Evolutionary conservation across 2,888 invertebrate genomes (phyloP).

Genomic region (Scaptomyza tumidula): DNA sequence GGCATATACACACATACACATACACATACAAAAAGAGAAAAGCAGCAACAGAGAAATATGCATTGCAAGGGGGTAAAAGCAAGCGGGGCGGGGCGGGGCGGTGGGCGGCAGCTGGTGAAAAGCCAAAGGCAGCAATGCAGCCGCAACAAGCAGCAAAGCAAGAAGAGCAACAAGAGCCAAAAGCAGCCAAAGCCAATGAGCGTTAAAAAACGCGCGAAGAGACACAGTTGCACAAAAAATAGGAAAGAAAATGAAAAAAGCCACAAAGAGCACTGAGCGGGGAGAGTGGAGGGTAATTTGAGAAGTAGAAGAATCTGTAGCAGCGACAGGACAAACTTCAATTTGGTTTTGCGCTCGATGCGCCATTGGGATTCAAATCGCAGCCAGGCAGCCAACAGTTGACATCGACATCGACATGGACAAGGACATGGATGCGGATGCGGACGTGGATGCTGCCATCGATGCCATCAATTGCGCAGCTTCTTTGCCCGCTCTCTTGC

Average conservation of each 20-base stretch:
- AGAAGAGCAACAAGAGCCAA: constrained; percentile 17
- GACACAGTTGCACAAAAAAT: constrained; percentile 24
- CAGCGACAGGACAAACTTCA: constrained; percentile 65
- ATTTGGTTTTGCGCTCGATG: constrained; percentile 64
- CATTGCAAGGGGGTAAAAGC: constrained; percentile 4
- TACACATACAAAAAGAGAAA: constrained; percentile 9
- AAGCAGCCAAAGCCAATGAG: constrained; percentile 65
- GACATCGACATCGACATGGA: constrained; percentile 48
- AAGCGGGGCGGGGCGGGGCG: not conserved
- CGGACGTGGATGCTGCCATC: constrained; percentile 47
- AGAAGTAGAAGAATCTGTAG: constrained; percentile 33
- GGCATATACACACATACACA: constrained; percentile 15
- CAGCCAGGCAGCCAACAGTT: constrained; percentile 57
- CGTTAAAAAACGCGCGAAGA: constrained; percentile 63
- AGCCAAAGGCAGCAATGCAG: constrained; percentile 58
- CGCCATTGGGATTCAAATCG: constrained; percentile 75
- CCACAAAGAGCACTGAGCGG: constrained; percentile 9
- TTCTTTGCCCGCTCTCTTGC: constrained; percentile 14
- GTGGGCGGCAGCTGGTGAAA: constrained; percentile 40
- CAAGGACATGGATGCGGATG: constrained; percentile 34
- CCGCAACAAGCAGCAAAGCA: constrained; percentile 60
- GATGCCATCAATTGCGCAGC: constrained; percentile 69
- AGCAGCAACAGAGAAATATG: constrained; percentile 5
- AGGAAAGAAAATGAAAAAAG: constrained; percentile 23
- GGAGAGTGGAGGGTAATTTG: not conserved